Evolutionary conservation across 2,113 vertebrate genomes (phyloP), one percentile per base, ranked within the genome.

Genomic region (Tinamus guttatus): DNA sequence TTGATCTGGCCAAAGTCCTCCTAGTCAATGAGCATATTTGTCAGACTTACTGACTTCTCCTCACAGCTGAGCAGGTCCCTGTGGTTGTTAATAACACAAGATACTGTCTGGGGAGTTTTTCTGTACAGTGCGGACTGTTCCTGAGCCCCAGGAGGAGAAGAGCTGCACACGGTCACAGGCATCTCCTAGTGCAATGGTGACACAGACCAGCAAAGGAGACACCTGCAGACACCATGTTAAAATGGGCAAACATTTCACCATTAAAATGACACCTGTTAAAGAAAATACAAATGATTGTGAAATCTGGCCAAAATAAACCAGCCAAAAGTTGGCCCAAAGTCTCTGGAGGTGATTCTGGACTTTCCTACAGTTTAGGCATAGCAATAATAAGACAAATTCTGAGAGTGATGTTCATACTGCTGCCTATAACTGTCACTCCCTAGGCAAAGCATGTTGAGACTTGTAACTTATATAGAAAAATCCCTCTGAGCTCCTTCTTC

Each of bases 101-200:
- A 62, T 4, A 71, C 28, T 59, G 24, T 21, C 80, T 71, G 21
- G 28, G n/a, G 11, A 81, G 13, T 4, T 62, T 60, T 87, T 58
- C 51, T 81, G 11, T 70, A 65, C 30, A 63, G 52, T 65, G 36
- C 25, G n/a, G 38, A 21, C 43, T 73, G 40, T 68, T 63, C 47
- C 38, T 73, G 64, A 62, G 43, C 27, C 36, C 24, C 3, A 1
- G 49, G 49, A 84, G 28, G n/a, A 73, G 20, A 68, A 47, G 12
- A 34, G 8, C 21, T 84, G 13, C 34, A 27, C 32, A 32, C 24
- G 63, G 17, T 7, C 65, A 77, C 14, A 59, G 18, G 9, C 17
- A 34, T 67, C 15, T 51, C 9, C 52, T 34, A 34, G 8, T 1
- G 6, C 47, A 63, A 52, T 0, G 0, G 40, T 56, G 34, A 58